Evolutionary conservation across 2,888 invertebrate species (phyloP).

Genomic region (Dorcus hopei): DNA sequence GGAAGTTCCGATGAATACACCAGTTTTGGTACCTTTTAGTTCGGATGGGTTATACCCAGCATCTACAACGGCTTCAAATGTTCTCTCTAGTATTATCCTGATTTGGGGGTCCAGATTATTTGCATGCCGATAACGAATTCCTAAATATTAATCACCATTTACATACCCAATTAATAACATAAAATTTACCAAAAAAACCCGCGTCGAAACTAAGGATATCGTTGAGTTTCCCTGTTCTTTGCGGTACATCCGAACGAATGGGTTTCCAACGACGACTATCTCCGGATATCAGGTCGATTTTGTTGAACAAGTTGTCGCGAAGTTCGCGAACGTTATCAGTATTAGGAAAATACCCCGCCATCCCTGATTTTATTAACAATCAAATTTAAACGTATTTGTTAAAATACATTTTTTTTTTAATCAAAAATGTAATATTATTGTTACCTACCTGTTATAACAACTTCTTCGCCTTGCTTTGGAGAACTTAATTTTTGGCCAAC

Average conservation of each 20-base stretch:
- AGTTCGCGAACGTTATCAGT: slow-evolving; percentile 71
- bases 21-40: slow-evolving; percentile 69
- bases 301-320: slow-evolving; percentile 66
- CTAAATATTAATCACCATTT: slow-evolving; percentile 50
- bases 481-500: neutral
- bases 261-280: slow-evolving; percentile 75
- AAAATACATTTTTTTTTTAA: neutral
- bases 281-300: slow-evolving; percentile 80
- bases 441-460: slow-evolving; percentile 61
- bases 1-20: slow-evolving; percentile 77
- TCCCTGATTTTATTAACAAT: slow-evolving; percentile 55
- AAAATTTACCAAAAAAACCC: slow-evolving; percentile 50
- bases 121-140: slow-evolving; percentile 67
- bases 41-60: slow-evolving; percentile 66
- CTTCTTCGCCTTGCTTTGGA: slow-evolving; percentile 57
- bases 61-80: slow-evolving; percentile 61
- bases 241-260: slow-evolving; percentile 58
- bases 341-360: slow-evolving; percentile 72
- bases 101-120: slow-evolving; percentile 58
- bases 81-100: slow-evolving; percentile 58
- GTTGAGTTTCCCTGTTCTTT: slow-evolving; percentile 65
- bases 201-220: slow-evolving; percentile 55
- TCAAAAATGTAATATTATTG: neutral
- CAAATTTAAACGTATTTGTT: no score
- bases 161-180: neutral